A percentile compares a stretch with the other conserved stretches of the same genome.
phyloP scores from a whole-genome alignment of 2,113 vertebrate species.

The Ailurus styani region DNA sequence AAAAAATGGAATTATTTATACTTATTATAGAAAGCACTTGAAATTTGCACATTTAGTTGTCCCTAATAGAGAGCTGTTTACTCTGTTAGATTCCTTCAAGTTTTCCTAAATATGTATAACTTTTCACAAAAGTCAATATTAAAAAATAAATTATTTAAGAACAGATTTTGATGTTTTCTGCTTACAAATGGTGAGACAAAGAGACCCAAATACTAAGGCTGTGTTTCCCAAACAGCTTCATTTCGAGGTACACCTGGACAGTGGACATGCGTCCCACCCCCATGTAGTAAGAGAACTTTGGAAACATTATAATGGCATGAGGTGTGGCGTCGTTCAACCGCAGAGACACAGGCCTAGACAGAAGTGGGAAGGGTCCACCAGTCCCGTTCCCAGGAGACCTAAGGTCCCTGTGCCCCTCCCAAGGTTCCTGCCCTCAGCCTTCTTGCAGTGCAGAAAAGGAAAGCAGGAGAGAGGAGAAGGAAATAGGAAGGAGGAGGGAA shows the following conservation, averaged over 20 bases:
- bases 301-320: neutral
- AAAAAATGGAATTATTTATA: conserved; percentile 84
- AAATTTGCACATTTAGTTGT: conserved; percentile 83
- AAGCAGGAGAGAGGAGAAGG: neutral
- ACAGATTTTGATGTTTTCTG: conserved; percentile 52
- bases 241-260: neutral
- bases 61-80: conserved; percentile 57
- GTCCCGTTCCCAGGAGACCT: neutral
- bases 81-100: conserved; percentile 62
- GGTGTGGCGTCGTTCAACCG: neutral
- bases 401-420: too few relatives aligned
- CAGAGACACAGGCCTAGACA: neutral
- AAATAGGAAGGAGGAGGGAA: neutral
- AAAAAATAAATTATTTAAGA: conserved; percentile 85
- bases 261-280: accelerated
- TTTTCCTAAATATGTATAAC: conserved; percentile 67
- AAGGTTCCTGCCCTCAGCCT: neutral
- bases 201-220: neutral
- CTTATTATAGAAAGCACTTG: conserved; percentile 77
- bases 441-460: neutral
- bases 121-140: conserved; percentile 64
- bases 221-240: neutral
- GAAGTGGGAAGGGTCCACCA: neutral
- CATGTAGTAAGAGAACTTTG: neutral
- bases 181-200: neutral